phyloP scores from a whole-genome alignment of 2,888 invertebrate species.

The Syritta pipiens region DNA sequence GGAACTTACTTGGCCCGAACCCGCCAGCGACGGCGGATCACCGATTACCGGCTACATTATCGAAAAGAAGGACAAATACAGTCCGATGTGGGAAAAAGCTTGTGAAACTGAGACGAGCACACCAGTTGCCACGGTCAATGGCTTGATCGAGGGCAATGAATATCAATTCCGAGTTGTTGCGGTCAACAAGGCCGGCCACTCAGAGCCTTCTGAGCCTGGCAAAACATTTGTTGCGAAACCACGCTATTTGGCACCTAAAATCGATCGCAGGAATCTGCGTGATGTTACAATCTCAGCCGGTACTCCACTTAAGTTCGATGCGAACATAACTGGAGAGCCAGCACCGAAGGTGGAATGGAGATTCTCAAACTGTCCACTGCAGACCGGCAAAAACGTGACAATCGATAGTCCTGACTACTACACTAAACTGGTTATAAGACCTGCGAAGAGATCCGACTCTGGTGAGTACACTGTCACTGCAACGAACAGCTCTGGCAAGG shows the following conservation, averaged over 20 bases:
- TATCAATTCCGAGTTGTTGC: slow-evolving; percentile 98
- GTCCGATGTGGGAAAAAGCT: slow-evolving; percentile 95
- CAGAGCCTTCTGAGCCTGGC: slow-evolving; percentile 93
- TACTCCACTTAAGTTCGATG: slow-evolving; percentile 94
- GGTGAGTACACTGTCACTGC: slow-evolving; percentile 94
- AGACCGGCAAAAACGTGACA: slow-evolving; percentile 84
- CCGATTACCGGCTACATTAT: slow-evolving; percentile 96
- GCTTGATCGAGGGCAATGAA: slow-evolving; percentile 96
- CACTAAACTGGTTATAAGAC: slow-evolving; percentile 91
- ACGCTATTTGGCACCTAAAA: slow-evolving; percentile 94
- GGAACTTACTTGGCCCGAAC: slow-evolving; percentile 94
- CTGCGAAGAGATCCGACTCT: slow-evolving; percentile 88
- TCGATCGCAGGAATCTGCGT: slow-evolving; percentile 94
- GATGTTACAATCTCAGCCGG: slow-evolving; percentile 95
- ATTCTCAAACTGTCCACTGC: slow-evolving; percentile 89
- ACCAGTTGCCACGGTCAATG: slow-evolving; percentile 90
- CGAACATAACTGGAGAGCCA: slow-evolving; percentile 96
- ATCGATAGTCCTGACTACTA: slow-evolving; percentile 93
- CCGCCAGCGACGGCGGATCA: slow-evolving; percentile 94
- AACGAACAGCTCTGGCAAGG: slow-evolving; percentile 92
- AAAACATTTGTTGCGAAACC: slow-evolving; percentile 93
- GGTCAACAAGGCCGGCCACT: slow-evolving; percentile 95
- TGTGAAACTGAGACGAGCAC: slow-evolving; percentile 88
- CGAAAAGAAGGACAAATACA: slow-evolving; percentile 95
- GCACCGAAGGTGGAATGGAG: slow-evolving; percentile 96